These are phyloP conservation scores for Luperina nickerlii DNA, from an alignment of 2,888 invertebrate species.

Conservation along the genomic window DNA sequence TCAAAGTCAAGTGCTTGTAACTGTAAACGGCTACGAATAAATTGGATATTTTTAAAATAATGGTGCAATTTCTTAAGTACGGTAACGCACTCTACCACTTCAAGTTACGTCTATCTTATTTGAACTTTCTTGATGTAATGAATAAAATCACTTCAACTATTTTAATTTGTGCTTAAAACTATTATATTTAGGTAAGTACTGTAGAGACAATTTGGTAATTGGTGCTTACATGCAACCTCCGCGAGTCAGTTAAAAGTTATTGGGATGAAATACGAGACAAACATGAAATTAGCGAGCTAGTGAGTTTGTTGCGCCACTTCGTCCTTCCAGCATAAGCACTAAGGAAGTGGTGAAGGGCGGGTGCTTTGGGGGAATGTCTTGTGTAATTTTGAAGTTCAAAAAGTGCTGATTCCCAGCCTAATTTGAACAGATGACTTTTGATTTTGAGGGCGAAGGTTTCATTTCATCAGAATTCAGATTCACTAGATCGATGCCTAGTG, in stretches of 20 bases:
- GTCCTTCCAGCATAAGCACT: no score
- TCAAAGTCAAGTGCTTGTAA: constrained; percentile 53
- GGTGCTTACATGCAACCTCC: neutral
- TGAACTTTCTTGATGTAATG: constrained; percentile 17
- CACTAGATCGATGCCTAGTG: neutral
- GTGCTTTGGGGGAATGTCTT: no score
- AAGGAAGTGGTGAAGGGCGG: no score
- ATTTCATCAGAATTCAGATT: neutral
- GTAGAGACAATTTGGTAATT: neutral
- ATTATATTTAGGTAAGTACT: neutral
- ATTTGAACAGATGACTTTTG: no score
- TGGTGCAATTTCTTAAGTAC: constrained; percentile 46
- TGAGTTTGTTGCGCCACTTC: no score
- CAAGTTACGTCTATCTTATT: constrained; percentile 29
- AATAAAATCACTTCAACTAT: constrained; percentile 19
- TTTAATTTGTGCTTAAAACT: neutral
- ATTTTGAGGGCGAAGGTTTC: neutral
- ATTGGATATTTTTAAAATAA: constrained; percentile 59
- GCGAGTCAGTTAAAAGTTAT: neutral
- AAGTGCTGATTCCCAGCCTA: no score
- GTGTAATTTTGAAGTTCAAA: no score
- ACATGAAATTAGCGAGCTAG: neutral
- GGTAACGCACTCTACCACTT: constrained; percentile 1
- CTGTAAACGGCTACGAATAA: constrained; percentile 54
- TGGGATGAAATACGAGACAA: neutral